A percentile compares a stretch with the other conserved stretches of the same genome.
Evolutionary conservation across 2,797 vertebrate species (phyloP).

Genomic region (Sylvilagus floridanus): DNA sequence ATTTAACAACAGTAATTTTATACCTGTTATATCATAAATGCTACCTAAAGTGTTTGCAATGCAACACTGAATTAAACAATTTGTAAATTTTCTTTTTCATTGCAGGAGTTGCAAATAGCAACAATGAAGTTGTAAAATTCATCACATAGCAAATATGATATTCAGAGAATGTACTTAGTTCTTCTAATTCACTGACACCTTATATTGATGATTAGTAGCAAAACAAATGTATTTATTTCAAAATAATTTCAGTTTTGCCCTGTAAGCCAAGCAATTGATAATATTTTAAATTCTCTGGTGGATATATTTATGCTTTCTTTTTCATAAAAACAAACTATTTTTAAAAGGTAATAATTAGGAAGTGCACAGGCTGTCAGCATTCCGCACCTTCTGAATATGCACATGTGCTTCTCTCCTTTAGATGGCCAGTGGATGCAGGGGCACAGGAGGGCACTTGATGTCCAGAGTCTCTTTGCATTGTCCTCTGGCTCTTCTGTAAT

Average conservation of each 20-base stretch:
- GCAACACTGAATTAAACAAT: neutral
- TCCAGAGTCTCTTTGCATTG: neutral
- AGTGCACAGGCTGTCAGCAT: too few relatives aligned
- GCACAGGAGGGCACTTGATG: too few relatives aligned
- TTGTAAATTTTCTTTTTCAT: neutral
- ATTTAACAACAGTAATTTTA: neutral
- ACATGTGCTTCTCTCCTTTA: neutral
- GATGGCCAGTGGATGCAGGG: neutral
- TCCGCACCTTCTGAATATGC: accelerated
- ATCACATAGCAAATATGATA: neutral
- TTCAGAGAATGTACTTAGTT: neutral
- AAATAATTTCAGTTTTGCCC: neutral
- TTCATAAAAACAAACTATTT: neutral
- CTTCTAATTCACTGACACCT: neutral
- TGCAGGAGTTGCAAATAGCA: neutral
- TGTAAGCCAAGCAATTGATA: neutral
- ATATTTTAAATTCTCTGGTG: neutral
- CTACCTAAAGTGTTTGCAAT: neutral
- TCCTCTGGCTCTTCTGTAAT: neutral
- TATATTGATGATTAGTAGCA: neutral
- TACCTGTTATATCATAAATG: neutral
- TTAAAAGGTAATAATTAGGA: neutral
- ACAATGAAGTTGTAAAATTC: neutral
- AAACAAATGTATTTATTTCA: neutral
- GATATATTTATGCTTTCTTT: neutral